Percentiles rank a stretch among this genome's conserved stretches.
These are phyloP conservation scores for Aegypius monachus DNA, from an alignment of 2,113 vertebrate species.

Conservation along the genomic window DNA sequence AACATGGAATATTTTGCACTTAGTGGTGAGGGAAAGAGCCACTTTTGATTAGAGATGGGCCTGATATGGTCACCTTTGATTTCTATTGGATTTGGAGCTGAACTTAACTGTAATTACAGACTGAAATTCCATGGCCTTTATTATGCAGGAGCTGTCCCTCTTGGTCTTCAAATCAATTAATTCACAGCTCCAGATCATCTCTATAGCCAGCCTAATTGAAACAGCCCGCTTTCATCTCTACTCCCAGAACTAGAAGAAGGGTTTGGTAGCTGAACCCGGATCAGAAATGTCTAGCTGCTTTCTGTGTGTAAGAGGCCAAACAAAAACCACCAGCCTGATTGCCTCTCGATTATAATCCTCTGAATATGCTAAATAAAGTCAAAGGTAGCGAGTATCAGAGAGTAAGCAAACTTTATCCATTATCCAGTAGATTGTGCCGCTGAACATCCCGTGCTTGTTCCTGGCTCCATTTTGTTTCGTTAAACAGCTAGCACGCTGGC, in stretches of 20 bases:
- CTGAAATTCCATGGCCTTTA: constrained; percentile 25
- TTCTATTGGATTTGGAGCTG: constrained; percentile 35
- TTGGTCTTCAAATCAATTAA: constrained; percentile 52
- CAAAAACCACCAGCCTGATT: neutral
- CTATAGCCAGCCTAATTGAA: constrained; percentile 41
- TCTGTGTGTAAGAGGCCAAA: neutral
- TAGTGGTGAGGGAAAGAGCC: neutral
- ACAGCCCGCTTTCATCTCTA: constrained; percentile 20
- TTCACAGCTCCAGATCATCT: constrained; percentile 36
- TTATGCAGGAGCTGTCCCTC: constrained; percentile 39
- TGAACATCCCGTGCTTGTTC: neutral
- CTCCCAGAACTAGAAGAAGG: neutral
- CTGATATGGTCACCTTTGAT: constrained; percentile 43
- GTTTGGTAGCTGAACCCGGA: neutral
- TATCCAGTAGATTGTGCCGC: neutral
- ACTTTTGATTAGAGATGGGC: constrained; percentile 21
- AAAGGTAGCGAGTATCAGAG: neutral
- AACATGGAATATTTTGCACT: neutral
- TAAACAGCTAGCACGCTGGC: neutral
- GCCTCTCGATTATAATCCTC: neutral
- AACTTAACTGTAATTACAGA: constrained; percentile 43
- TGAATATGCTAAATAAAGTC: constrained; percentile 6
- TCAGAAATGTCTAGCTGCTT: neutral
- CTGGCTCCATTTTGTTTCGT: constrained; percentile 12
- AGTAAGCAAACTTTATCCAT: neutral